Evolutionary conservation across 2,888 invertebrate genomes (phyloP), one percentile per base, ranked within the genome.

Genomic region (Selenia dentaria): DNA sequence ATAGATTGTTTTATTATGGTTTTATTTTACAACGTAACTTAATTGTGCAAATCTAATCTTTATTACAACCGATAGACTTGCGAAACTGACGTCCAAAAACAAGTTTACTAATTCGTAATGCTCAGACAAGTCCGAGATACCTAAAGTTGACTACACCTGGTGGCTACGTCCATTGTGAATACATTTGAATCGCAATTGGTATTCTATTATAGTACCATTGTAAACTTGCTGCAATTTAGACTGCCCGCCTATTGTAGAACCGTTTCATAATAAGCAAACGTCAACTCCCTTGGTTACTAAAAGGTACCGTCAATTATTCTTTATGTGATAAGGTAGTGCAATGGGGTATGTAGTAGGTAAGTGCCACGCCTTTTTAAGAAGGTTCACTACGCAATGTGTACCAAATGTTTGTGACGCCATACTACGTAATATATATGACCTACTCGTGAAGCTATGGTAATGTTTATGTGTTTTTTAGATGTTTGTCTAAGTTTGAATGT

Each of bases 181-280:
- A 48, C 52, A 54, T 61, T 48, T 40, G 57, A 62, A 59, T 63
- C 39, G 60, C 58, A 70, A 73, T 73, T 67, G 65, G 62, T 70
- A 65, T 62, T 70, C 69, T 60, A 69, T 70, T 66, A 67, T 62
- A 59, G 57, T 60, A 53, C 50, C 35, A 44, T 52, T 47, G 51
- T 52, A 54, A 47, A 37, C 51, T 64, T 61, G 64, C 37, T 51
- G 57, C 58, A 58, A 63, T 67, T 55, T 57, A 52, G 58, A 52
- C 42, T 41, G 22, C 28, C 18, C 26, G 18, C 3, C 13, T 25
- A 25, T 8, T 11, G 16, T 26, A n/a, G 42, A 22, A 38, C 42
- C 14, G n/a, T 42, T 9, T 25, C 38, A 1, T 6, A 16, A 8
- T 47, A 33, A 36, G n/a, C 3, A 18, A 14, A 2, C 6, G 13